Conservation (phyloP, 2,113 vertebrate genomes). For the Macroglossus sobrinus region DNA sequence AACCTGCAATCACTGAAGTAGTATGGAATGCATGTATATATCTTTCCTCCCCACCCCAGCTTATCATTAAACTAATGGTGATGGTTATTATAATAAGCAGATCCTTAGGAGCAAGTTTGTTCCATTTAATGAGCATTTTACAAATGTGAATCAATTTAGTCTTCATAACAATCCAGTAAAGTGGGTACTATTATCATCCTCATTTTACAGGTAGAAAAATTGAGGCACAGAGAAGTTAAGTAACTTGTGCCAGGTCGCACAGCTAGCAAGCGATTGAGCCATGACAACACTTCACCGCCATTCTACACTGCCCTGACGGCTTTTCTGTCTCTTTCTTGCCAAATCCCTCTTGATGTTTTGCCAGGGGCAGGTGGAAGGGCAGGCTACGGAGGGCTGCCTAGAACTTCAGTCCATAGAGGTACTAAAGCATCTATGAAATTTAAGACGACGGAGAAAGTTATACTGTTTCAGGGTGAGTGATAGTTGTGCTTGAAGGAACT, state of each 20-base stretch:
- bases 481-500: background rate
- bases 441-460: background rate
- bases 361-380: background rate
- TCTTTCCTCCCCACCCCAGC: background rate
- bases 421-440: background rate
- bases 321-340: background rate
- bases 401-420: background rate
- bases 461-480: no score
- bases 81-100: accelerated
- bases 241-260: background rate
- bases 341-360: background rate
- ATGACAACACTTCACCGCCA: background rate
- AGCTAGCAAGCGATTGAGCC: background rate
- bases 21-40: no score
- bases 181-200: no score
- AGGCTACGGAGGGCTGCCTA: background rate
- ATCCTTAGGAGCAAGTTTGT: background rate
- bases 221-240: background rate
- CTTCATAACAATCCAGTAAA: background rate
- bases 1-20: background rate
- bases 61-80: no score
- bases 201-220: background rate
- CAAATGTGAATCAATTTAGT: background rate
- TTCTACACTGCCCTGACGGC: no score
- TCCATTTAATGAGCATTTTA: background rate